Percentiles rank a stretch among this genome's conserved stretches.
Evolutionary conservation across 2,888 invertebrate genomes (phyloP).

Genomic region (Amorpha juglandis): DNA sequence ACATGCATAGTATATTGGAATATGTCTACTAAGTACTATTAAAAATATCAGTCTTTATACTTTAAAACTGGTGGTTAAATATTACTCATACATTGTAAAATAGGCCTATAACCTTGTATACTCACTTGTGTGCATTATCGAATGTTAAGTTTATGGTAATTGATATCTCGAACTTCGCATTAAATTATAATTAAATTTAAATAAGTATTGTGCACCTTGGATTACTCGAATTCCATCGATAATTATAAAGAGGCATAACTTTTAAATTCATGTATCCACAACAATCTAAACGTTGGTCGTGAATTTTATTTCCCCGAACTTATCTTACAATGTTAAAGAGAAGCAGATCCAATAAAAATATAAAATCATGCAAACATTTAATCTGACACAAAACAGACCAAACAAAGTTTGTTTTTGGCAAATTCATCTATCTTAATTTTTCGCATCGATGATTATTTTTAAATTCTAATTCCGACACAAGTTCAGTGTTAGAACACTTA

Average conservation of each 20-base stretch:
- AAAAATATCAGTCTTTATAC: no score
- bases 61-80: no score
- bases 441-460: neutral
- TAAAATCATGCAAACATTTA: neutral
- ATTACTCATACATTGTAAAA: no score
- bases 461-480: neutral
- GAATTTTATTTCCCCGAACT: neutral
- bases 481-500: neutral
- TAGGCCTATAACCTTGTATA: no score
- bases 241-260: no score
- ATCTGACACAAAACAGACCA: conserved; percentile 1
- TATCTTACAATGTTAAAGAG: neutral
- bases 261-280: neutral
- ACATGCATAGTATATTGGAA: no score
- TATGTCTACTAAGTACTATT: no score
- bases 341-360: neutral
- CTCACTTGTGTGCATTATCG: neutral
- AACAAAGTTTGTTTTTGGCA: neutral
- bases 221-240: neutral
- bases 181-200: neutral
- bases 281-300: neutral
- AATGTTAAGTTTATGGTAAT: neutral
- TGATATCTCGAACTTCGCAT: neutral
- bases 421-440: neutral
- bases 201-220: neutral